These are phyloP conservation scores for Athene cunicularia DNA, from an alignment of 2,113 vertebrate genomes.

Conservation along the genomic window DNA sequence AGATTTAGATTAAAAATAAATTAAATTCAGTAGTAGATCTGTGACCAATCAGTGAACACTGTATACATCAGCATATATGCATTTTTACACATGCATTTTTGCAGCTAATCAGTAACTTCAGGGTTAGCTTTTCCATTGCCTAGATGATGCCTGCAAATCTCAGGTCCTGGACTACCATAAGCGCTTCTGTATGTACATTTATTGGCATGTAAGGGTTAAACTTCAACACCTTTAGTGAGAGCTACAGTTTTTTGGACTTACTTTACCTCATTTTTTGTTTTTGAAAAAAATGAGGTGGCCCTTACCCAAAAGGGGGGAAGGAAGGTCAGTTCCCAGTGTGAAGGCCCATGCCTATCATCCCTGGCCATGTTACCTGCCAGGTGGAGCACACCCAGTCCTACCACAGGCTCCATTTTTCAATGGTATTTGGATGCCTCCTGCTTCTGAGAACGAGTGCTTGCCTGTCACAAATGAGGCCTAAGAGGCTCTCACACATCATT, in stretches of 20 bases:
- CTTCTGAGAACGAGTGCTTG: neutral
- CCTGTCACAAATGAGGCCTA: rapidly evolving
- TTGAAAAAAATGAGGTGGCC: neutral
- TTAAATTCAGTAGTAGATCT: neutral
- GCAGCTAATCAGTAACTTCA: neutral
- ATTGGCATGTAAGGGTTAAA: neutral
- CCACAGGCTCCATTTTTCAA: neutral
- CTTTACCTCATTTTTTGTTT: neutral
- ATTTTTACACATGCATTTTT: neutral
- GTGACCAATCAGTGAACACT: neutral
- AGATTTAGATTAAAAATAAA: neutral
- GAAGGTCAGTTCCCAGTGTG: neutral
- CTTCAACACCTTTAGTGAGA: neutral
- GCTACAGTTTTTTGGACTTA: neutral
- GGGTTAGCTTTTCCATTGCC: neutral
- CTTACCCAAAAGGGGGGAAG: neutral
- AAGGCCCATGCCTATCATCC: neutral
- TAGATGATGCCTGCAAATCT: neutral
- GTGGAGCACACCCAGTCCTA: neutral
- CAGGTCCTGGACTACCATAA: rapidly evolving
- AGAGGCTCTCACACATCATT: neutral
- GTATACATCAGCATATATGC: neutral
- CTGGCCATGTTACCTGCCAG: neutral
- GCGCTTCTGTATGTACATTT: neutral
- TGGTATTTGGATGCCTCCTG: neutral